phyloP scores from a whole-genome alignment of 2,113 vertebrate species.

The Tapirus terrestris region DNA sequence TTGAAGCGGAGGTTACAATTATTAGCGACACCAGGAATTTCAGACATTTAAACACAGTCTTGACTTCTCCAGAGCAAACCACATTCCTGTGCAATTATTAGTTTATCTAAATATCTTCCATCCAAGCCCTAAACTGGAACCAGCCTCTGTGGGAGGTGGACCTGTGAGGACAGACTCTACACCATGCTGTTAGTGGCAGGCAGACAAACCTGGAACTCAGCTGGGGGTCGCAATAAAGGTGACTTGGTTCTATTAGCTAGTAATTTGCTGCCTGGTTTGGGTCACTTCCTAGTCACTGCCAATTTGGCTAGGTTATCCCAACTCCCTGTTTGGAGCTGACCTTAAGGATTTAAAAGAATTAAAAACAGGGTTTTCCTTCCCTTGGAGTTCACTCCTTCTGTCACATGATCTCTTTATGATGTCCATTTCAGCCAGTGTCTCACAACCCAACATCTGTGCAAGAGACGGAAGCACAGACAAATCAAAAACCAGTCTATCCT shows the following conservation, averaged over 20 bases:
- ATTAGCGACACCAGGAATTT: conserved; percentile 88
- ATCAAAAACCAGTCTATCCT: neutral
- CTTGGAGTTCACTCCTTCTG: conserved; percentile 48
- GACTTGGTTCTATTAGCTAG: conserved; percentile 23
- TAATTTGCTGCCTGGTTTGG: conserved; percentile 54
- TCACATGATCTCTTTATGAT: conserved; percentile 54
- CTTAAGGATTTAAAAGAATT: conserved; percentile 60
- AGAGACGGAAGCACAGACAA: conserved; percentile 38
- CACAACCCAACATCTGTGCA: conserved; percentile 53
- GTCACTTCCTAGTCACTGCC: conserved; percentile 53
- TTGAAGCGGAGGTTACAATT: conserved; percentile 87
- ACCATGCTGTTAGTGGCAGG: neutral
- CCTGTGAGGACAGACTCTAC: conserved; percentile 61
- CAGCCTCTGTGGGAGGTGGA: conserved; percentile 84
- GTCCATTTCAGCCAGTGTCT: conserved; percentile 61
- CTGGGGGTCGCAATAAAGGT: neutral
- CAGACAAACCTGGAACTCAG: neutral
- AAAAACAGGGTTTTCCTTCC: conserved; percentile 65
- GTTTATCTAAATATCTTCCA: conserved; percentile 87
- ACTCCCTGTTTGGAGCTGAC: conserved; percentile 39
- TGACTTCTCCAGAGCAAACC: conserved; percentile 86
- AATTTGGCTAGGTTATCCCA: conserved; percentile 37
- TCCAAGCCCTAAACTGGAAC: conserved; percentile 79
- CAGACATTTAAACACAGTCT: conserved; percentile 86
- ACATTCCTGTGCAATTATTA: conserved; percentile 87